A percentile compares a stretch with the other conserved stretches of the same genome.
Evolutionary conservation across 1,140 invertebrate genomes (phyloP).

Genomic region (Drosophila nigromelanica): DNA sequence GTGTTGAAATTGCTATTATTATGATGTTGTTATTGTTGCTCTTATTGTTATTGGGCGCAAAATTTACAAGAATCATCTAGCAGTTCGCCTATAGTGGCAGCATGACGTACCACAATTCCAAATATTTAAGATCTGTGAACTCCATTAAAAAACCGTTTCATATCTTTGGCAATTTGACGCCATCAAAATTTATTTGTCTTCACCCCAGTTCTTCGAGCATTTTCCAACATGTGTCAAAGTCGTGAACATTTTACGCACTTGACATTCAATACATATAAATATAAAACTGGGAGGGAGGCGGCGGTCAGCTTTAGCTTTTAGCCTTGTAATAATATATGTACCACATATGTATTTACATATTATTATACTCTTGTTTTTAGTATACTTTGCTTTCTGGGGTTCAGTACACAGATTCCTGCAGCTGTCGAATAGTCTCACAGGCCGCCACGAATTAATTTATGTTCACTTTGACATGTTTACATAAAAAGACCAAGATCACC

Average conservation of each 20-base stretch:
- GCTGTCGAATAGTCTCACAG: conserved; percentile 62
- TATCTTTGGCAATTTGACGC: conserved; percentile 61
- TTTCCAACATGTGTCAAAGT: conserved; percentile 60
- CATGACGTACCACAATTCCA: conserved; percentile 62
- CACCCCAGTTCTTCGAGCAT: conserved; percentile 36
- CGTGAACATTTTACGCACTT: conserved; percentile 60
- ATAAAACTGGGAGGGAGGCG: conserved; percentile 4
- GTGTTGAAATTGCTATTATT: conserved; percentile 76
- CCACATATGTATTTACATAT: conserved; percentile 12
- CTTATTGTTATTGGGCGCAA: conserved; percentile 38
- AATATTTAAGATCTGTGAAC: conserved; percentile 63
- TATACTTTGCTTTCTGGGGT: conserved; percentile 1
- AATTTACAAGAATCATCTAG: conserved; percentile 76
- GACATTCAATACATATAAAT: conserved; percentile 51
- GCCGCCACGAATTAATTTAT: conserved; percentile 55
- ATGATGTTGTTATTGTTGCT: conserved; percentile 41
- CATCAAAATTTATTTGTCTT: conserved; percentile 52
- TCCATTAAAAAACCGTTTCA: conserved; percentile 71
- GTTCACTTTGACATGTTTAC: conserved; percentile 74
- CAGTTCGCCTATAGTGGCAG: conserved; percentile 43
- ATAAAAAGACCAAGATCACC: conserved; percentile 39
- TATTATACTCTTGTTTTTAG: background rate
- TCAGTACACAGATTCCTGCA: conserved; percentile 59
- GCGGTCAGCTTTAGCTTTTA: conserved; percentile 22
- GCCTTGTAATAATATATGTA: conserved; percentile 54